A percentile compares a stretch with the other conserved stretches of the same genome.
Conservation (phyloP, 1,140 invertebrate species). For the Steinernema feltiae region DNA sequence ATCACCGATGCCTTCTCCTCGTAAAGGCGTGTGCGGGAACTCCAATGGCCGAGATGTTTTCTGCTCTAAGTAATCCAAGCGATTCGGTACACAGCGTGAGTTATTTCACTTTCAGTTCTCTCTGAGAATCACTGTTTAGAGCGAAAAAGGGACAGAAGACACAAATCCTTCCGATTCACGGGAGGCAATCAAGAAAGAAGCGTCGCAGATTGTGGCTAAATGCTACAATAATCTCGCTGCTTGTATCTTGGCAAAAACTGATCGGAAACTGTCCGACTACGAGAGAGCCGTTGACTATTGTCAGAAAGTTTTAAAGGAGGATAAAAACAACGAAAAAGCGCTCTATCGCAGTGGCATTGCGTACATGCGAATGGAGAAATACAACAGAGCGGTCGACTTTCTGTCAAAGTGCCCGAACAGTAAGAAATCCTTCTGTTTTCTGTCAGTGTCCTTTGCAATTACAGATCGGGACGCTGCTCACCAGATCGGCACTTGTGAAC, state of each 20-base stretch:
- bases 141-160: background rate
- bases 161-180: background rate
- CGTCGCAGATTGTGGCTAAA: background rate
- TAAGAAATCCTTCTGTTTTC: background rate
- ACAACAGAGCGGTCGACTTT: background rate
- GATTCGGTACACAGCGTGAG: background rate
- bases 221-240: slow-evolving; percentile 5
- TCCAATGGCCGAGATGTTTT: background rate
- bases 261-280: background rate
- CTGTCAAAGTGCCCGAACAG: slow-evolving; percentile 4
- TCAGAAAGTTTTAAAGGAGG: background rate
- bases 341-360: background rate
- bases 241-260: background rate
- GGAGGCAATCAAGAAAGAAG: background rate
- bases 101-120: background rate
- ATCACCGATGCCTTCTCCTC: background rate
- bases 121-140: background rate
- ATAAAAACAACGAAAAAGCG: background rate
- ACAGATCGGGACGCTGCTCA: background rate
- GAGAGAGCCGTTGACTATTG: background rate
- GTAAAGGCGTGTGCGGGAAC: background rate
- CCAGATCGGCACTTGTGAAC: background rate
- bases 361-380: slow-evolving; percentile 6
- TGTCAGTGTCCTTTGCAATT: background rate
- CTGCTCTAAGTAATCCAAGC: background rate